Conservation (phyloP, 2,113 vertebrate genomes). For the Perca fluviatilis region DNA sequence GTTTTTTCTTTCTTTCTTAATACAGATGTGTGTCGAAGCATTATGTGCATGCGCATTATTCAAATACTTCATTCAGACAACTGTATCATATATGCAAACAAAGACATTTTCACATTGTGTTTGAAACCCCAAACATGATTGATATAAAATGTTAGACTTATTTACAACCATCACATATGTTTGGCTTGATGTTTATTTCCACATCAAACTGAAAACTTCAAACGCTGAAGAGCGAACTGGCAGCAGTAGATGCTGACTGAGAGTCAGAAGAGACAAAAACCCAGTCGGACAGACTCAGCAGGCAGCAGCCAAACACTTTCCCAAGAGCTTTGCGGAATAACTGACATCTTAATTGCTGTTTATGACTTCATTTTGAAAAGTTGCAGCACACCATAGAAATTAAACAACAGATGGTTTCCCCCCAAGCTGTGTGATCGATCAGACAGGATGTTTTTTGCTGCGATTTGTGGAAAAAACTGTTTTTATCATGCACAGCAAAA, state of each 20-base stretch:
- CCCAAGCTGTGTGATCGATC: no score
- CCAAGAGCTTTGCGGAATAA: no score
- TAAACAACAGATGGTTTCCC: no score
- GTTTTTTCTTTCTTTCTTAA: not conserved
- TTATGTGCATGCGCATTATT: not conserved
- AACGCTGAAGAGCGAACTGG: not conserved
- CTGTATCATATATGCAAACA: not conserved
- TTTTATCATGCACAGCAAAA: not conserved
- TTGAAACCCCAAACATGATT: not conserved
- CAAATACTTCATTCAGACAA: not conserved
- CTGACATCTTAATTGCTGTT: no score
- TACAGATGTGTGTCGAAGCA: not conserved
- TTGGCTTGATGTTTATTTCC: not conserved
- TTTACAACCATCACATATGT: not conserved
- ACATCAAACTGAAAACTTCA: constrained; percentile 11
- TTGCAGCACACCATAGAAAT: no score
- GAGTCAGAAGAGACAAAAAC: no score
- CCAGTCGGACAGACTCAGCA: no score
- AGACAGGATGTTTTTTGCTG: not conserved
- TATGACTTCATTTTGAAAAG: no score
- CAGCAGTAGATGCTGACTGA: not conserved
- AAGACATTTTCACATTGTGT: not conserved
- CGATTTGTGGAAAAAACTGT: no score
- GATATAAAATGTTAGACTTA: not conserved
- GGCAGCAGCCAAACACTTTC: no score